Evolutionary conservation across 2,888 invertebrate species (phyloP).

Genomic region (Aphrophora alni): DNA sequence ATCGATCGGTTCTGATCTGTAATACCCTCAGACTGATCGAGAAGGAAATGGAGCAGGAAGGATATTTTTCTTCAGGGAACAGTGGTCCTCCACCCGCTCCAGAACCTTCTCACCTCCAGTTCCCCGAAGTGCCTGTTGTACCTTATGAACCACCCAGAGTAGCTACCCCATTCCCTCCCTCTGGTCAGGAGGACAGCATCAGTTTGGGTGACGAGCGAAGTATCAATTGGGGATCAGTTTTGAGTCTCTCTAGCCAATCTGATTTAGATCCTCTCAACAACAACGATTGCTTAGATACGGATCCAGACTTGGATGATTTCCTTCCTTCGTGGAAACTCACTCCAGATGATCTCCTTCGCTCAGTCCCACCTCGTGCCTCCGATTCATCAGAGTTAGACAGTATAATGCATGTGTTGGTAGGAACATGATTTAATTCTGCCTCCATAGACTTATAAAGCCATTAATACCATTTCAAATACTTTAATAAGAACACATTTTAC

Average conservation of each 20-base stretch:
- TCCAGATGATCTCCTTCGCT: conserved; percentile 62
- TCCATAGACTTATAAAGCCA: conserved; percentile 18
- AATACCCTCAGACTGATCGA: conserved; percentile 90
- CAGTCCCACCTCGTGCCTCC: conserved; percentile 55
- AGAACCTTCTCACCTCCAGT: conserved; percentile 33
- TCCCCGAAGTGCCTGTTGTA: conserved; percentile 43
- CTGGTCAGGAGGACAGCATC: conserved; percentile 55
- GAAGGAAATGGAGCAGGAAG: conserved; percentile 79
- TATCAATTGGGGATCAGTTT: conserved; percentile 91
- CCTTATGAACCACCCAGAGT: conserved; percentile 56
- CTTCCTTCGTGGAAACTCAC: conserved; percentile 63
- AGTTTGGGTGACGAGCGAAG: conserved; percentile 65
- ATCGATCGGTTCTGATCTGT: conserved; percentile 91
- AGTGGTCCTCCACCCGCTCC: conserved; percentile 26
- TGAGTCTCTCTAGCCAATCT: conserved; percentile 84
- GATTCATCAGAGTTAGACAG: conserved; percentile 60
- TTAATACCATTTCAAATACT: conserved; percentile 24
- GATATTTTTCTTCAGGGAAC: conserved; percentile 50
- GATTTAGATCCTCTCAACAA: conserved; percentile 82
- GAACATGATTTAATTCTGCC: conserved; percentile 56
- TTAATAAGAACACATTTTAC: conserved; percentile 6
- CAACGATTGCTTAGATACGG: conserved; percentile 68
- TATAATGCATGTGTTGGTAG: conserved; percentile 65
- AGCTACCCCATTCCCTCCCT: conserved; percentile 68
- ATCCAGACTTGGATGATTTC: conserved; percentile 62